Conservation (phyloP, 2,113 vertebrate species). For the Crotalus helleri region DNA sequence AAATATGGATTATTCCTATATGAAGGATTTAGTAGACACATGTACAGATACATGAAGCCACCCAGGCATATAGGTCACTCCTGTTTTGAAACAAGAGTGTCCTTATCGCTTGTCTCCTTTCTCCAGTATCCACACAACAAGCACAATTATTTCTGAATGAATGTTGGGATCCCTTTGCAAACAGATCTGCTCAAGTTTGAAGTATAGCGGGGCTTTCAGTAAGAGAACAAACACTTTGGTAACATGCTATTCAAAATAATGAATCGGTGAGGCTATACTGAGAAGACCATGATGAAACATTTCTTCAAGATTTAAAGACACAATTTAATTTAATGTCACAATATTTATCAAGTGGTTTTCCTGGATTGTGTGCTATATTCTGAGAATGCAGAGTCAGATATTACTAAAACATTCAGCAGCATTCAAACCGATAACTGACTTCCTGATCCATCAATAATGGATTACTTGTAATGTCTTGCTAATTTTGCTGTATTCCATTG, state of each 20-base stretch:
- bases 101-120: background rate
- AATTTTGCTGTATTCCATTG: background rate
- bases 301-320: slow-evolving; percentile 31
- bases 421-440: background rate
- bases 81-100: background rate
- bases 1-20: background rate
- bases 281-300: slow-evolving; percentile 35
- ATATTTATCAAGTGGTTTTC: background rate
- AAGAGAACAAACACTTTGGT: background rate
- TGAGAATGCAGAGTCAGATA: background rate
- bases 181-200: background rate
- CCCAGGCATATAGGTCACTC: background rate
- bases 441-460: slow-evolving; percentile 8
- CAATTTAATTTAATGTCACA: background rate
- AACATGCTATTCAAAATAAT: background rate
- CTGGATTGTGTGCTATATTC: background rate
- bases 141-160: background rate
- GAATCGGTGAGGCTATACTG: background rate
- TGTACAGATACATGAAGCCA: background rate
- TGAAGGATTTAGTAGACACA: background rate
- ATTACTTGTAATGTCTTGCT: background rate
- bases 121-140: background rate
- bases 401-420: slow-evolving; percentile 8
- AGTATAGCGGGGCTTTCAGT: background rate
- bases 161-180: background rate